phyloP scores from a whole-genome alignment of 2,797 vertebrate genomes.

The Sebastes matsubarae region DNA sequence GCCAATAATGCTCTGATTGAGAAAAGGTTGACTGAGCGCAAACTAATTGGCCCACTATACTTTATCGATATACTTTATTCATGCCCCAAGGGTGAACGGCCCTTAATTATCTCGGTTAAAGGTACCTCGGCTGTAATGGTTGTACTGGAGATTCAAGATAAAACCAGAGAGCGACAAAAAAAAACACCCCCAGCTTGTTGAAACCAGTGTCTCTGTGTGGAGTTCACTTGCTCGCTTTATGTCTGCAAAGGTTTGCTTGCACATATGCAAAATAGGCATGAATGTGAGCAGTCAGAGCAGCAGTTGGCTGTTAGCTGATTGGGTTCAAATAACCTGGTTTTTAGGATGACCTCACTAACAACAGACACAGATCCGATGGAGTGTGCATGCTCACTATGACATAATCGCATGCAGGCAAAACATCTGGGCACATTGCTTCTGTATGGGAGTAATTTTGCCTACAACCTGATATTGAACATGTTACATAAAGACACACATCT shows the following conservation, averaged over 20 bases:
- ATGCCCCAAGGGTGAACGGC: background rate
- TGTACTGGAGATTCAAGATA: conserved; percentile 15
- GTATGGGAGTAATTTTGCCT: background rate
- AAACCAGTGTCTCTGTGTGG: background rate
- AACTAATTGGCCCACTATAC: conserved; percentile 42
- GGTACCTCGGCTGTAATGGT: conserved; percentile 12
- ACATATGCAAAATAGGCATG: background rate
- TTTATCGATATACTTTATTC: conserved; percentile 46
- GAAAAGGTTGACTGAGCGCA: conserved; percentile 35
- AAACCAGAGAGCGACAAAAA: background rate
- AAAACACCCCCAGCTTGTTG: background rate
- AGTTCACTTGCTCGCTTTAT: background rate
- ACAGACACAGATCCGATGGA: background rate
- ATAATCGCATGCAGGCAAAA: background rate
- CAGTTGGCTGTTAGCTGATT: background rate
- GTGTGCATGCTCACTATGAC: background rate
- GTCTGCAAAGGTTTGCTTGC: background rate
- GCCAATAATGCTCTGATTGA: conserved; percentile 22
- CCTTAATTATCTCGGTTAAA: conserved; percentile 30
- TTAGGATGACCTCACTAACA: background rate
- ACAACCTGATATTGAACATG: background rate
- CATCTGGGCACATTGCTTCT: background rate
- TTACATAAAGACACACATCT: background rate
- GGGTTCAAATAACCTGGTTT: background rate
- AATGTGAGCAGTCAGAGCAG: conserved; percentile 10